A percentile compares a stretch with the other conserved stretches of the same genome.
Evolutionary conservation across 2,888 invertebrate species (phyloP).

Genomic region (Drepana falcataria): DNA sequence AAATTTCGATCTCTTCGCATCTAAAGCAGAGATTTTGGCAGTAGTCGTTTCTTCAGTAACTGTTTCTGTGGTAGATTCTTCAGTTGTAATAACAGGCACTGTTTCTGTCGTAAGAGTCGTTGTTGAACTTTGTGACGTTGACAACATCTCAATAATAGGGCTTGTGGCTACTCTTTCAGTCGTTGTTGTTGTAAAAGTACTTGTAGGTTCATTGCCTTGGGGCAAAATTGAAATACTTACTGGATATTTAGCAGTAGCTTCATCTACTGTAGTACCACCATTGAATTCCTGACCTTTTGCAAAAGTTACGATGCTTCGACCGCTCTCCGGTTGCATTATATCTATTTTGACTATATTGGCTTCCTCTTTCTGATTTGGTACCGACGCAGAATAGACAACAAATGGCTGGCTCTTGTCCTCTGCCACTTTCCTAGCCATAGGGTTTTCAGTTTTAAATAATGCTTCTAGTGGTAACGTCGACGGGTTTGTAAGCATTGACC

Average conservation of each 20-base stretch:
- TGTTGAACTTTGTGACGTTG: conserved; percentile 21
- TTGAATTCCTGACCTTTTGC: conserved; percentile 64
- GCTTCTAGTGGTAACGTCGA: conserved; percentile 84
- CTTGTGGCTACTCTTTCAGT: conserved; percentile 21
- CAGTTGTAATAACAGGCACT: conserved; percentile 23
- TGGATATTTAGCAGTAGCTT: conserved; percentile 41
- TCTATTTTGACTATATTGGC: conserved; percentile 52
- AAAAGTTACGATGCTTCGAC: conserved; percentile 54
- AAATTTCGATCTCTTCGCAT: conserved; percentile 60
- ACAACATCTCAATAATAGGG: conserved; percentile 30
- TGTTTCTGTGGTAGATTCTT: conserved; percentile 42
- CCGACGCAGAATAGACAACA: conserved; percentile 67
- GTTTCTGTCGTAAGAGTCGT: conserved; percentile 25
- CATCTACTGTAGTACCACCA: conserved; percentile 43
- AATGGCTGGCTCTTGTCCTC: conserved; percentile 56
- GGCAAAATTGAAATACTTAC: conserved; percentile 45
- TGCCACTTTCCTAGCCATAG: conserved; percentile 45
- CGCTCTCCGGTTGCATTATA: conserved; percentile 49
- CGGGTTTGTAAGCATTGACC: conserved; percentile 68
- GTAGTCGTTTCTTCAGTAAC: conserved; percentile 52
- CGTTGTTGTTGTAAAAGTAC: conserved; percentile 19
- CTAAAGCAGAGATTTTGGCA: conserved; percentile 43
- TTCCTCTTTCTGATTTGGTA: conserved; percentile 47
- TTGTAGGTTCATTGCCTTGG: conserved; percentile 14
- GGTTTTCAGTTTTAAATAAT: conserved; percentile 79